Conservation (phyloP, 2,113 vertebrate species). For the Planiliza haematocheilus region DNA sequence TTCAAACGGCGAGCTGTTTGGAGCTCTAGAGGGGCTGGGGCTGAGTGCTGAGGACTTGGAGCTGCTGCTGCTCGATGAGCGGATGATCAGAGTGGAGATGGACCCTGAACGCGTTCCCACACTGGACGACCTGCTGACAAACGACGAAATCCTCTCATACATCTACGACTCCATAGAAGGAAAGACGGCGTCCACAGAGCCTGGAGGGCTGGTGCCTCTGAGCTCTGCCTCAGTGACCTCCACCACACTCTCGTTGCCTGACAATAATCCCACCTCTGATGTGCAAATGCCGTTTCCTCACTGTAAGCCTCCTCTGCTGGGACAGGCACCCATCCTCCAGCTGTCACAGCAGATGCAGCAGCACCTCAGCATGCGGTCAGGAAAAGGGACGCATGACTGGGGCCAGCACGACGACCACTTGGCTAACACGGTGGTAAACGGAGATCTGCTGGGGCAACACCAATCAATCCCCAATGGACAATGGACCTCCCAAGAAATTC, state of each 20-base stretch:
- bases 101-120: slow-evolving; percentile 68
- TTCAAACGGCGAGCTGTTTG: slow-evolving; percentile 83
- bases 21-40: slow-evolving; percentile 82
- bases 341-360: slow-evolving; percentile 82
- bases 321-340: slow-evolving; percentile 70
- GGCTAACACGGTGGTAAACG: slow-evolving; percentile 27
- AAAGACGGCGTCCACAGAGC: slow-evolving; percentile 38
- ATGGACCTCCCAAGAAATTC: slow-evolving; percentile 64
- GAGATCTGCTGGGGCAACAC: slow-evolving; percentile 46
- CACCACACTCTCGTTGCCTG: slow-evolving; percentile 19
- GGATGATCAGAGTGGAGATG: slow-evolving; percentile 84
- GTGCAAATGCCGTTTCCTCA: slow-evolving; percentile 63
- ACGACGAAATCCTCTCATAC: slow-evolving; percentile 81
- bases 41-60: slow-evolving; percentile 86
- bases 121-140: slow-evolving; percentile 78
- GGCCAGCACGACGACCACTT: slow-evolving; percentile 38
- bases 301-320: slow-evolving; percentile 51
- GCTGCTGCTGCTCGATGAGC: slow-evolving; percentile 85
- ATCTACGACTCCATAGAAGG: slow-evolving; percentile 75
- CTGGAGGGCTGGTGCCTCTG: slow-evolving; percentile 29
- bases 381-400: slow-evolving; percentile 48
- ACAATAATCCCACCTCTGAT: slow-evolving; percentile 31
- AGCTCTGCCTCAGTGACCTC: not conserved
- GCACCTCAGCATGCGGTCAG: slow-evolving; percentile 64
- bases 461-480: slow-evolving; percentile 52